A percentile compares a stretch with the other conserved stretches of the same genome.
phyloP scores from a whole-genome alignment of 2,888 invertebrate species.

The Unio pictorum region DNA sequence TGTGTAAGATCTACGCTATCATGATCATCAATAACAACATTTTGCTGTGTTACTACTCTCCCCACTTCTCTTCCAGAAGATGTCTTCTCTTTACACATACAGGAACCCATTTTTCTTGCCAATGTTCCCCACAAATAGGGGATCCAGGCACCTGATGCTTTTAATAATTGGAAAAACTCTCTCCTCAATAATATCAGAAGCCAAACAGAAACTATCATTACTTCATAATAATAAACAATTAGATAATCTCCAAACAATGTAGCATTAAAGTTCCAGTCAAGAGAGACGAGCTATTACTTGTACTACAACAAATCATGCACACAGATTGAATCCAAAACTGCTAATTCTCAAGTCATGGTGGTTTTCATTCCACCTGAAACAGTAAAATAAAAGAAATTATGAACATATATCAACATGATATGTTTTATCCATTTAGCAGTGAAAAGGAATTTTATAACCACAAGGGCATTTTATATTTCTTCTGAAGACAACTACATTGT shows the following conservation, averaged over 20 bases:
- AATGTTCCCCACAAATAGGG: not conserved
- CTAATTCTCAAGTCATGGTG: too few species aligned
- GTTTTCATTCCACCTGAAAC: too few species aligned
- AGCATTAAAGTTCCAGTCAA: not conserved
- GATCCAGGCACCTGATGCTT: not conserved
- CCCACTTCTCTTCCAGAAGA: conserved; percentile 12
- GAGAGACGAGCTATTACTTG: not conserved
- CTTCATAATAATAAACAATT: not conserved
- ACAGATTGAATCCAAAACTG: too few species aligned
- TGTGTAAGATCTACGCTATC: not conserved
- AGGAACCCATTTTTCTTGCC: conserved; percentile 79
- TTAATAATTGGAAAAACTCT: conserved; percentile 1
- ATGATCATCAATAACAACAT: conserved; percentile 5
- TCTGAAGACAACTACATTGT: too few species aligned
- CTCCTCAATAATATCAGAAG: conserved; percentile 10
- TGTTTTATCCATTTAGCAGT: too few species aligned
- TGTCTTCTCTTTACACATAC: conserved; percentile 80
- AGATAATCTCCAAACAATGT: not conserved
- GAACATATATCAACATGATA: too few species aligned
- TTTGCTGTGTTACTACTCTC: not conserved
- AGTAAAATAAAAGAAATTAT: too few species aligned
- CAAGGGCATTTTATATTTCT: too few species aligned
- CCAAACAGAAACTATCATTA: conserved; percentile 35
- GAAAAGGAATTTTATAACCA: too few species aligned
- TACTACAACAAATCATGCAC: too few species aligned